A percentile compares a stretch with the other conserved stretches of the same genome.
phyloP scores from a whole-genome alignment of 2,888 invertebrate species.

The Myopa tessellatipennis region DNA sequence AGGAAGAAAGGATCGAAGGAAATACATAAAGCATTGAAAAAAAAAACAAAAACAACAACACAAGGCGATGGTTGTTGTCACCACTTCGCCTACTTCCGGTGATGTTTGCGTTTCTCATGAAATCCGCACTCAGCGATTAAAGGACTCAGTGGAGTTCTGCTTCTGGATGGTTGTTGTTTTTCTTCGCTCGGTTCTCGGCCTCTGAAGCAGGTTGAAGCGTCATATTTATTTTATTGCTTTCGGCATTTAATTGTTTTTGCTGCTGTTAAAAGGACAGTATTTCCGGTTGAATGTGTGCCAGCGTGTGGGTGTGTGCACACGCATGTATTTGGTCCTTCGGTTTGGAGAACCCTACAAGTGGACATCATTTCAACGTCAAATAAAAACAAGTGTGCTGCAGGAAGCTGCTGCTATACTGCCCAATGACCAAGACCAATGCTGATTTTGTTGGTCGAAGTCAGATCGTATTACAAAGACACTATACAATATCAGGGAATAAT shows the following conservation, averaged over 20 bases:
- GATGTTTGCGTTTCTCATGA: slow-evolving; percentile 38
- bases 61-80: neutral
- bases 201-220: slow-evolving; percentile 30
- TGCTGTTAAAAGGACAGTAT: slow-evolving; percentile 23
- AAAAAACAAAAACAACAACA: slow-evolving; percentile 8
- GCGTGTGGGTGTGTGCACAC: neutral
- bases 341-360: neutral
- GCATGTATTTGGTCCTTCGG: neutral
- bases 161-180: neutral
- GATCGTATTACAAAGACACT: no score
- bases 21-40: neutral
- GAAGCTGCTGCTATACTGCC: neutral
- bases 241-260: neutral
- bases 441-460: no score
- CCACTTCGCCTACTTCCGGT: slow-evolving; percentile 31
- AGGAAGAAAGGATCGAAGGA: neutral
- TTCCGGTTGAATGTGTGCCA: slow-evolving; percentile 19
- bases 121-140: neutral
- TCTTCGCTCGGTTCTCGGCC: neutral
- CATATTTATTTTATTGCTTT: neutral
- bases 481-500: no score
- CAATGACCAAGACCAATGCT: neutral
- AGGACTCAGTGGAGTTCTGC: slow-evolving; percentile 6
- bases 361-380: neutral
- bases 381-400: neutral